These are phyloP conservation scores for Ciconia maguari DNA, from an alignment of 2,113 vertebrate genomes.

Conservation along the genomic window DNA sequence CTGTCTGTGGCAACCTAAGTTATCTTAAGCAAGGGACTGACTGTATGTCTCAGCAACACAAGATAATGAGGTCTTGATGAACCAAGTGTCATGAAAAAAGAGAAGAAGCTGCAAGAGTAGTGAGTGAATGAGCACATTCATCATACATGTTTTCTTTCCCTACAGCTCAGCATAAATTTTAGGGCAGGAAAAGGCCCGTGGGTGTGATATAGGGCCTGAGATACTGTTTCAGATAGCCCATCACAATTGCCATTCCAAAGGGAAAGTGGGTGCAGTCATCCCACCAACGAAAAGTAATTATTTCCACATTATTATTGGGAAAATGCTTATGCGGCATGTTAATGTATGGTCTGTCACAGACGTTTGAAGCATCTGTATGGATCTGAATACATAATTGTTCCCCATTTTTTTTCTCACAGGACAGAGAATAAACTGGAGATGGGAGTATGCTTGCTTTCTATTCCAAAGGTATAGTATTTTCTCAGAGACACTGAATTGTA, in stretches of 20 bases:
- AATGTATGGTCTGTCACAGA: neutral
- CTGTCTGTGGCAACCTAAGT: neutral
- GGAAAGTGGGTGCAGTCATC: neutral
- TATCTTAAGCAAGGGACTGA: neutral
- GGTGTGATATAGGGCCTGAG: neutral
- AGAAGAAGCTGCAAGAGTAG: neutral
- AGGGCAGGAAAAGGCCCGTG: neutral
- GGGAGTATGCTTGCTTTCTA: fast-evolving
- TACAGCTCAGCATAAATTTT: neutral
- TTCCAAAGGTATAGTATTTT: neutral
- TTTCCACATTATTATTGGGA: neutral
- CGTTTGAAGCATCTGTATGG: neutral
- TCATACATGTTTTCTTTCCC: neutral
- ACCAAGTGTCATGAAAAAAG: neutral
- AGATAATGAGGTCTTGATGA: neutral
- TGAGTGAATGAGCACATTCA: neutral
- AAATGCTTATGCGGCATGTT: neutral
- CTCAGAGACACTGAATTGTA: neutral
- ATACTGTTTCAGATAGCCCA: neutral
- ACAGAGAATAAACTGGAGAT: neutral
- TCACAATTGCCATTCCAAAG: neutral
- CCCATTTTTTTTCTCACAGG: neutral
- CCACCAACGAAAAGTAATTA: neutral
- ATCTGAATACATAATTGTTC: neutral
- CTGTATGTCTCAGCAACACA: neutral